phyloP scores from a whole-genome alignment of 2,113 vertebrate species.

The Laterallus jamaicensis region DNA sequence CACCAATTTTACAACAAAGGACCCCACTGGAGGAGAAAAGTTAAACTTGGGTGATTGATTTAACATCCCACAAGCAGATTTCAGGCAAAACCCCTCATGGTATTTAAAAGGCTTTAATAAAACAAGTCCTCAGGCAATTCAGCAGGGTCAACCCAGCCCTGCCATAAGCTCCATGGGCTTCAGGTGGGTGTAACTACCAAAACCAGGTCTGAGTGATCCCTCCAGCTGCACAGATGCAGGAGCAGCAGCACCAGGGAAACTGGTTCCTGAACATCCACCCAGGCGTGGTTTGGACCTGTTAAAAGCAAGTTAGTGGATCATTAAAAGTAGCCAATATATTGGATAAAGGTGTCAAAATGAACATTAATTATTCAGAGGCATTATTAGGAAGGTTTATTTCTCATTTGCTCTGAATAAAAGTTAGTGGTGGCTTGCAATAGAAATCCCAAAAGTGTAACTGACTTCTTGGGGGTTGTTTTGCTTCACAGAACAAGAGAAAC shows the following conservation, averaged over 20 bases:
- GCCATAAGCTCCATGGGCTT: not conserved
- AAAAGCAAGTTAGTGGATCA: not conserved
- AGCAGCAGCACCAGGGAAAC: not conserved
- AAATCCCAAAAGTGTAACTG: not conserved
- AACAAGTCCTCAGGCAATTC: not conserved
- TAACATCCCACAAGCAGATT: not conserved
- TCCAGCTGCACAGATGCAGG: not conserved
- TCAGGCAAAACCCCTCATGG: not conserved
- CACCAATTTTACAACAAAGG: not conserved
- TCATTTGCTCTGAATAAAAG: not conserved
- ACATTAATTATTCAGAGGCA: not conserved
- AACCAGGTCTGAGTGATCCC: not conserved
- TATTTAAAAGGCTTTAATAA: not conserved
- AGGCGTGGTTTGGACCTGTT: not conserved
- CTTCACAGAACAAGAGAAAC: not conserved
- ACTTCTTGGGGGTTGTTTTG: not conserved
- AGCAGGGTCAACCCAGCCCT: not conserved
- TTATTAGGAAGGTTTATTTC: not conserved
- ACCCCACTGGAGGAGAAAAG: not conserved
- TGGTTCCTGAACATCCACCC: not conserved
- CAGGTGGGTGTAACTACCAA: not conserved
- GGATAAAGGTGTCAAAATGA: not conserved
- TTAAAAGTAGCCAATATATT: not conserved
- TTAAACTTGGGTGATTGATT: not conserved
- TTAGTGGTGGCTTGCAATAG: not conserved